A percentile compares a stretch with the other conserved stretches of the same genome.
Evolutionary conservation across 2,113 vertebrate genomes (phyloP).

Genomic region (Shinisaurus crocodilurus): DNA sequence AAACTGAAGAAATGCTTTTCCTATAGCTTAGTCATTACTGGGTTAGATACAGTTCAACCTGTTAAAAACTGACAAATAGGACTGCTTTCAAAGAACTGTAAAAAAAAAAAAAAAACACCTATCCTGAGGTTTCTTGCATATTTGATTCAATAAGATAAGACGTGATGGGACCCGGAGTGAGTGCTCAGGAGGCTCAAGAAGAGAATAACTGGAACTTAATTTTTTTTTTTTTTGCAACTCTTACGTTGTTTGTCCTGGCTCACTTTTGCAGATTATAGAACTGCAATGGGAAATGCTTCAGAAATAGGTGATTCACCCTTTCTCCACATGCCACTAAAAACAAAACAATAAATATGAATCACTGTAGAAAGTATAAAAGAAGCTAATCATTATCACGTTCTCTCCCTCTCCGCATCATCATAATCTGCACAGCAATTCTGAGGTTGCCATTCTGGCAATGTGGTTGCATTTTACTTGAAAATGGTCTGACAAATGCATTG

Average conservation of each 20-base stretch:
- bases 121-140: background rate
- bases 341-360: conserved; percentile 69
- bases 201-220: background rate
- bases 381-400: conserved; percentile 63
- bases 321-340: conserved; percentile 54
- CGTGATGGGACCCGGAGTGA: background rate
- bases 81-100: conserved; percentile 81
- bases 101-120: background rate
- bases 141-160: background rate
- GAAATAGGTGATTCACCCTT: conserved; percentile 71
- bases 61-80: conserved; percentile 33
- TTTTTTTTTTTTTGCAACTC: background rate
- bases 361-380: conserved; percentile 74
- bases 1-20: conserved; percentile 68
- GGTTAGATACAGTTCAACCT: conserved; percentile 63
- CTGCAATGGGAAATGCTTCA: conserved; percentile 61
- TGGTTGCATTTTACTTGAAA: conserved; percentile 81
- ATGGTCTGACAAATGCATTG: conserved; percentile 61
- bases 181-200: background rate
- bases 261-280: conserved; percentile 19
- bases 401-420: conserved; percentile 53
- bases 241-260: background rate
- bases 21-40: conserved; percentile 69
- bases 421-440: conserved; percentile 58
- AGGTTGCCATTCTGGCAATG: conserved; percentile 75